Percentiles rank a stretch among this genome's conserved stretches.
phyloP scores from a whole-genome alignment of 2,797 vertebrate genomes.

The Pygocentrus nattereri region DNA sequence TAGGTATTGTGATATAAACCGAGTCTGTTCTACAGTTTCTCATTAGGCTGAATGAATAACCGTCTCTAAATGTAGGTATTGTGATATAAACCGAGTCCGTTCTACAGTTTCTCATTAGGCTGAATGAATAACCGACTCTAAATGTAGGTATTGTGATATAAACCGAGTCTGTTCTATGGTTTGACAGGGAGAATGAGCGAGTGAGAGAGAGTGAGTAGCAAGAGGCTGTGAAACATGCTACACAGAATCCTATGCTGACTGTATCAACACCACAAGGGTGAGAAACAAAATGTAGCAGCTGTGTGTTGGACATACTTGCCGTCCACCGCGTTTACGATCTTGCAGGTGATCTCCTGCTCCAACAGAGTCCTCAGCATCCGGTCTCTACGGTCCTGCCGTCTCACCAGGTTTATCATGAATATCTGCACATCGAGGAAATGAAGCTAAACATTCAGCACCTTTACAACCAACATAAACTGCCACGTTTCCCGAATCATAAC shows the following conservation, averaged over 20 bases:
- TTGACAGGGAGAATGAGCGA: neutral
- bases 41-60: too few species aligned
- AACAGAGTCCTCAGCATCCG: conserved; percentile 86
- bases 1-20: too few species aligned
- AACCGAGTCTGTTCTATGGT: too few species aligned
- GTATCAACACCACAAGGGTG: neutral
- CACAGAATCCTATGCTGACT: neutral
- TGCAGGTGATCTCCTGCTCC: conserved; percentile 82
- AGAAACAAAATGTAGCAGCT: neutral
- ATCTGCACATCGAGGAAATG: conserved; percentile 70
- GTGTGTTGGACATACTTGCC: conserved; percentile 81
- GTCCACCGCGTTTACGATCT: conserved; percentile 87
- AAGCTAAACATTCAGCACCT: too few species aligned
- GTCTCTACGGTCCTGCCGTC: conserved; percentile 82
- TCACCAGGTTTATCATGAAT: conserved; percentile 90
- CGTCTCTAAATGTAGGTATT: too few species aligned
- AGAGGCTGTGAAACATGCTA: neutral
- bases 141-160: too few species aligned
- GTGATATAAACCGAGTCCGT: too few species aligned
- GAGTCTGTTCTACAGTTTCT: too few species aligned
- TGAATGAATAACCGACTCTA: too few species aligned
- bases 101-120: too few species aligned
- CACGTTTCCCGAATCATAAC: too few species aligned
- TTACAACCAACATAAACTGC: too few species aligned
- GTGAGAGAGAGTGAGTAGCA: neutral